Percentiles rank a stretch among this genome's conserved stretches.
Conservation (phyloP, 2,888 invertebrate species). For the Hydroisotoma schaefferi region DNA sequence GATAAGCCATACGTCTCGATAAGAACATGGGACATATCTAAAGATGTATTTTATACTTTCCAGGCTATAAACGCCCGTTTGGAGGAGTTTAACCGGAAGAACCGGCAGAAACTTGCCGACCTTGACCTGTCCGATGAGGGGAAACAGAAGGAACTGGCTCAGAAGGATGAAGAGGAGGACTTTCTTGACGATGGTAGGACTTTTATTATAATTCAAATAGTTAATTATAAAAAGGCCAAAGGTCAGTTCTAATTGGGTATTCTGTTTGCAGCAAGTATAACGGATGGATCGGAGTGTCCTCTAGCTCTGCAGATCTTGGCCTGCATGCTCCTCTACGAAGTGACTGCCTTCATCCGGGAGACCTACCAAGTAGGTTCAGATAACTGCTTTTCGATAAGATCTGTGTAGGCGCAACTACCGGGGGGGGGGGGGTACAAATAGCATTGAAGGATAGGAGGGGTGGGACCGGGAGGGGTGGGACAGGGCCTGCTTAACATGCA, state of each 20-base stretch:
- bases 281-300: constrained; percentile 78
- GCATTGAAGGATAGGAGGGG: too few relatives aligned
- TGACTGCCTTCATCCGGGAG: constrained; percentile 93
- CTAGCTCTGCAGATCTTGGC: constrained; percentile 85
- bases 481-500: neutral
- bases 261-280: constrained; percentile 61
- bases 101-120: constrained; percentile 66
- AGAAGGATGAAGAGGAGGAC: constrained; percentile 92
- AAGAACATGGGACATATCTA: too few relatives aligned
- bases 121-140: constrained; percentile 56
- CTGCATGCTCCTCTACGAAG: constrained; percentile 91
- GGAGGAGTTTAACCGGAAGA: constrained; percentile 78
- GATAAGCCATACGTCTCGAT: too few relatives aligned
- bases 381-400: neutral
- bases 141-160: constrained; percentile 71
- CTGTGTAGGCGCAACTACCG: neutral
- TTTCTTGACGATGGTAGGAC: constrained; percentile 85
- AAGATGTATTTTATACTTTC: neutral
- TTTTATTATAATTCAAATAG: neutral
- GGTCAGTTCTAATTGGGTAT: constrained; percentile 16
- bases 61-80: constrained; percentile 79
- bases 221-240: neutral
- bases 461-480: too few relatives aligned
- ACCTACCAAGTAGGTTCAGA: constrained; percentile 71
- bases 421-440: too few relatives aligned